A percentile compares a stretch with the other conserved stretches of the same genome.
phyloP scores from a whole-genome alignment of 2,888 invertebrate genomes.

The Hemithea aestivaria region DNA sequence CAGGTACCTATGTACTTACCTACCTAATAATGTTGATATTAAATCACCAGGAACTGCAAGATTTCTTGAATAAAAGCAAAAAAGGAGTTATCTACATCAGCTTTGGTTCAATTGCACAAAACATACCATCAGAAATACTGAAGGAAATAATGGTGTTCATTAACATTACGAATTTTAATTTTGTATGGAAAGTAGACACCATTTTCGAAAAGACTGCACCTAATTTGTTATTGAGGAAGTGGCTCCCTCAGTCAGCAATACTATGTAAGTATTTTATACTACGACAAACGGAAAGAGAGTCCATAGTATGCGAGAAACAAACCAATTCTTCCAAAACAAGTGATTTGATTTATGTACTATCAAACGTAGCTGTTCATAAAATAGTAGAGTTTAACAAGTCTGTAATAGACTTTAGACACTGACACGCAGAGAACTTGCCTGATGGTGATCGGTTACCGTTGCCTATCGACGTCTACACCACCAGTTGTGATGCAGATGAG shows the following conservation, averaged over 20 bases:
- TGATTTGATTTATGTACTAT: too few relatives aligned
- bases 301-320: too few relatives aligned
- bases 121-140: conserved; percentile 77
- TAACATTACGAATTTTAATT: conserved; percentile 66
- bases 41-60: conserved; percentile 23
- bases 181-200: conserved; percentile 86
- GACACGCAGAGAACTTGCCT: too few relatives aligned
- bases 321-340: too few relatives aligned
- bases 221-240: conserved; percentile 82
- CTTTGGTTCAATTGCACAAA: conserved; percentile 84
- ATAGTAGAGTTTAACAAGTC: too few relatives aligned
- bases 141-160: conserved; percentile 68
- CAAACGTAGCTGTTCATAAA: too few relatives aligned
- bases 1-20: background rate
- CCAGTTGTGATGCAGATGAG: too few relatives aligned
- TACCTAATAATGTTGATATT: background rate
- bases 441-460: too few relatives aligned
- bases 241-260: conserved; percentile 86
- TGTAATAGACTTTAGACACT: too few relatives aligned
- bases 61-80: conserved; percentile 79
- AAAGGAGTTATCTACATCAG: conserved; percentile 84
- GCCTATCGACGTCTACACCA: too few relatives aligned
- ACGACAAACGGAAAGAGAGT: too few relatives aligned
- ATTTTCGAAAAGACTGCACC: conserved; percentile 78
- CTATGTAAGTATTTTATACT: conserved; percentile 75